Conservation (phyloP, 2,797 vertebrate species). For the Austrolebias charrua region DNA sequence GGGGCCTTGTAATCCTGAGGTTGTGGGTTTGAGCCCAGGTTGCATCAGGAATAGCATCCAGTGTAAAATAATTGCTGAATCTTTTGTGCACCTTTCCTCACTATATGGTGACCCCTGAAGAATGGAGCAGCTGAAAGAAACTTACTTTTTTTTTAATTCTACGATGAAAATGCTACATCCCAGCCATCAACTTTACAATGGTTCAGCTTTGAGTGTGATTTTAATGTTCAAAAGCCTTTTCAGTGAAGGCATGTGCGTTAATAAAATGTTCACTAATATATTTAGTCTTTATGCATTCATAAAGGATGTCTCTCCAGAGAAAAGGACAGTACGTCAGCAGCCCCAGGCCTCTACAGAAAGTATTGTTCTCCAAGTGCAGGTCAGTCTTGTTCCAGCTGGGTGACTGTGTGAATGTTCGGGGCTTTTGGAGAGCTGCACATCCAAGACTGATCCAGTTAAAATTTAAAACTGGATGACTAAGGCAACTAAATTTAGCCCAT, state of each 20-base stretch:
- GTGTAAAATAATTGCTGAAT: too few species aligned
- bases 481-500: constrained; percentile 63
- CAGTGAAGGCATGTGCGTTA: constrained; percentile 9
- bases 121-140: too few species aligned
- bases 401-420: constrained; percentile 21
- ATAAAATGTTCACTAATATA: constrained; percentile 7
- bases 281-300: constrained; percentile 14
- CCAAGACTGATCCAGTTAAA: constrained; percentile 49
- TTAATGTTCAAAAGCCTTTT: neutral
- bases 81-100: too few species aligned
- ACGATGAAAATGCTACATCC: too few species aligned
- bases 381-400: constrained; percentile 39
- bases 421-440: constrained; percentile 32
- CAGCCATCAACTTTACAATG: neutral
- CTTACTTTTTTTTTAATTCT: too few species aligned
- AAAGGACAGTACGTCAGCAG: neutral
- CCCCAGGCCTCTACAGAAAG: constrained; percentile 1
- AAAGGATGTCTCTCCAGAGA: constrained; percentile 3
- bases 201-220: constrained; percentile 12
- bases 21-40: too few species aligned
- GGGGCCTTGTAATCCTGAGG: too few species aligned
- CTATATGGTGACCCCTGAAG: too few species aligned
- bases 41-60: too few species aligned
- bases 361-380: constrained; percentile 47
- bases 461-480: constrained; percentile 45